A percentile compares a stretch with the other conserved stretches of the same genome.
Evolutionary conservation across 2,113 vertebrate species (phyloP).

Genomic region (Ageneiosus marmoratus): DNA sequence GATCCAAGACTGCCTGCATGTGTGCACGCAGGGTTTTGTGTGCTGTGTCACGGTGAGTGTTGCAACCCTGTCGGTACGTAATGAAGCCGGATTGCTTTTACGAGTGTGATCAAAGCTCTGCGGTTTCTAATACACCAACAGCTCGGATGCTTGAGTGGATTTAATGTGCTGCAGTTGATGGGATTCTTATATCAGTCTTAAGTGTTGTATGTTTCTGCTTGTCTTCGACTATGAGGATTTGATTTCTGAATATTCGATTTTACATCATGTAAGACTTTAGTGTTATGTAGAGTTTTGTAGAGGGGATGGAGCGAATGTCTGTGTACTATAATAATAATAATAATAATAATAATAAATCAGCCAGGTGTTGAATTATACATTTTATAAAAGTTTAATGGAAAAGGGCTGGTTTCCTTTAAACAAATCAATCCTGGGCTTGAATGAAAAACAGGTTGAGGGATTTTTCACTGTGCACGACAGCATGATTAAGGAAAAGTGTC

Average conservation of each 20-base stretch:
- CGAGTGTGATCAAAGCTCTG: constrained; percentile 17
- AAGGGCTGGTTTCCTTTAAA: background rate
- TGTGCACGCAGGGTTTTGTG: constrained; percentile 27
- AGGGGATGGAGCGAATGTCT: too few species aligned
- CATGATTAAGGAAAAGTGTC: background rate
- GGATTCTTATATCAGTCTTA: constrained; percentile 10
- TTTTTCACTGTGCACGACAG: too few species aligned
- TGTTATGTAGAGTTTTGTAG: constrained; percentile 29
- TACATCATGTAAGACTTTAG: constrained; percentile 40
- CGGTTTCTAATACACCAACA: constrained; percentile 26
- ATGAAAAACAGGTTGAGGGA: background rate
- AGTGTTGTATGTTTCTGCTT: background rate
- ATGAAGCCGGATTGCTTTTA: constrained; percentile 31
- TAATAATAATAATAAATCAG: too few species aligned
- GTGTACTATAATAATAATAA: too few species aligned
- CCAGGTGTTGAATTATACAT: background rate
- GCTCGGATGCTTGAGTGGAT: constrained; percentile 35
- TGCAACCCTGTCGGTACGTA: constrained; percentile 28
- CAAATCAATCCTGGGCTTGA: background rate
- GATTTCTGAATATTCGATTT: constrained; percentile 37
- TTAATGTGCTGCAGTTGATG: constrained; percentile 35
- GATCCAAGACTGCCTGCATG: constrained; percentile 40
- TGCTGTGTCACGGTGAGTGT: constrained; percentile 23
- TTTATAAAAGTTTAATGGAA: background rate
- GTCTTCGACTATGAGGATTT: constrained; percentile 9